These are phyloP conservation scores for Myotis lucifugus DNA, from an alignment of 2,113 vertebrate genomes.

Conservation along the genomic window DNA sequence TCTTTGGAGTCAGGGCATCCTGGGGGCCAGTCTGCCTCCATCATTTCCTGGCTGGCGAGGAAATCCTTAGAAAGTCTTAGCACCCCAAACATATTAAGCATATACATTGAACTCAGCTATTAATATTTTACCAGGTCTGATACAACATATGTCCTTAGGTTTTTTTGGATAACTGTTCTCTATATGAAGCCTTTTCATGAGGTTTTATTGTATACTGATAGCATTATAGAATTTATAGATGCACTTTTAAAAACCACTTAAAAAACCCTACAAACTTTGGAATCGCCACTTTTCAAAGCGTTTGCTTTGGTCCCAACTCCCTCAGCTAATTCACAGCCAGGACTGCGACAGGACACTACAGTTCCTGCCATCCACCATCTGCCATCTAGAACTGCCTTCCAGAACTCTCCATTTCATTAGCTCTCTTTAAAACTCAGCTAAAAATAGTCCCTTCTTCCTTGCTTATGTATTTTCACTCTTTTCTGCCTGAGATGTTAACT, in stretches of 20 bases:
- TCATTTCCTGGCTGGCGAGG: background rate
- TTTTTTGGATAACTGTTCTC: background rate
- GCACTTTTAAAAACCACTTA: background rate
- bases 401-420: background rate
- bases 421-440: constrained; percentile 39
- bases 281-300: background rate
- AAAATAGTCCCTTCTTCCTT: constrained; percentile 40
- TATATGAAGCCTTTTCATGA: background rate
- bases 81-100: background rate
- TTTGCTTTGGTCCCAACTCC: background rate
- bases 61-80: background rate
- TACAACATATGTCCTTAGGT: background rate
- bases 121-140: background rate
- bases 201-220: background rate
- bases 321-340: background rate
- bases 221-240: background rate
- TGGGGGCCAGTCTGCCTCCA: background rate
- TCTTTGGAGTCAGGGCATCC: background rate
- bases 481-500: background rate
- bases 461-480: constrained; percentile 8
- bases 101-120: background rate
- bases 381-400: background rate
- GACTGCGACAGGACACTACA: background rate
- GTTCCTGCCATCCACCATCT: background rate
- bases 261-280: background rate